Base-by-base conservation (phyloP, 1,140 invertebrate genomes). In the Brachionus manjavacas region DNA sequence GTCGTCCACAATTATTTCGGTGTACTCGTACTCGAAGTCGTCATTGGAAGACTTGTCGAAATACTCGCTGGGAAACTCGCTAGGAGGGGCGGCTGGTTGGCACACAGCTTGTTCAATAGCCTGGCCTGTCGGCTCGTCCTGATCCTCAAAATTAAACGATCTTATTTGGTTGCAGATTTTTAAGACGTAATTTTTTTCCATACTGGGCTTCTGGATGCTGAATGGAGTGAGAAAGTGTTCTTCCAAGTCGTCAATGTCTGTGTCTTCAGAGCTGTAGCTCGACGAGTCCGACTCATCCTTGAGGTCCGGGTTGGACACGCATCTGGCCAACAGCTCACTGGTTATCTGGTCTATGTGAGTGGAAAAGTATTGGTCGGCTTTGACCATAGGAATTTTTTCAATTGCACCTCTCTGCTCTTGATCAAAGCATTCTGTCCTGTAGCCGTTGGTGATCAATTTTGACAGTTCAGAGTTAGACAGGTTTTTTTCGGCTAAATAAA, bases 1-100 rank as follows among this genome's bases (percentile, higher is more conserved):
- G 28, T 80, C 76, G 43, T 60, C 76, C 11, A 64, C 9, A 20
- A 80, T 80, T n/a, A 64, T 39, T 31, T 80, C 76, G 2, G 46
- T 55, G 31, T 80, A 80, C 14, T 80, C 76, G 76, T 80, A 80
- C 39, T 80, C 76, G 43, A 80, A 80, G 11, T 80, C 76, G 28
- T 55, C 46, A 16, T 25, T 16, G 25, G 46, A 80, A 35, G 28
- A 31, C 39, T 80, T 64, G 20, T 80, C 68, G 31, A 72, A 72
- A 20, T 39, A 72, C 16, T 43, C 35, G 39, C 16, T 23, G 31
- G 39, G 4, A 72, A 39, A 72, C 46, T 72, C 4, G 31, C 6
- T 16, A 20, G 28, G 9, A 3, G 20, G 3, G 31, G 35, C 41
- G 43, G 28, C 7, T 35, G 31, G 12, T 6, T n/a, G 11, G 20